A percentile compares a stretch with the other conserved stretches of the same genome.
Evolutionary conservation across 1,140 invertebrate genomes (phyloP).

Genomic region (Hyles vespertilio): DNA sequence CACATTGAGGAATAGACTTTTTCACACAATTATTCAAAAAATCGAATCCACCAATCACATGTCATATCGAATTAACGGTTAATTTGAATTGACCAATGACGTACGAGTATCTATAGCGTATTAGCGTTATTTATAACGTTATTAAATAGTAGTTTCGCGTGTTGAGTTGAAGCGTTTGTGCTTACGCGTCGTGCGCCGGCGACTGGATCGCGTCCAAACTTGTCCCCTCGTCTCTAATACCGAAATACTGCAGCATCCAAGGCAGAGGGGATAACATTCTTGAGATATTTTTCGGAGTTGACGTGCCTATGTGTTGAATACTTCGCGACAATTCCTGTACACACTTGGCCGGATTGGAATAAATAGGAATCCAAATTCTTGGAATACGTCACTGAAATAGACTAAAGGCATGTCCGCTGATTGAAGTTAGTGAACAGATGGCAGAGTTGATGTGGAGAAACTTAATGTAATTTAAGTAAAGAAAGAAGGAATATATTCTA

Average conservation of each 20-base stretch:
- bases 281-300: conserved; percentile 33
- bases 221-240: conserved; percentile 65
- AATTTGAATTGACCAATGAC: conserved; percentile 2
- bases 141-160: conserved; percentile 1
- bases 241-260: conserved; percentile 61
- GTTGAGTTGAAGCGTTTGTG: conserved; percentile 23
- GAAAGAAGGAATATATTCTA: too few species aligned
- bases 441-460: too few species aligned
- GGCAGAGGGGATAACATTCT: conserved; percentile 48
- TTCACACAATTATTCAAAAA: background rate
- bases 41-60: background rate
- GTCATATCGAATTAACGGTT: background rate
- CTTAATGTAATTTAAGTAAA: too few species aligned
- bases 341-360: background rate
- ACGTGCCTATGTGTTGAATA: conserved; percentile 15
- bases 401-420: too few species aligned
- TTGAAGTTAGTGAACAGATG: too few species aligned
- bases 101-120: background rate
- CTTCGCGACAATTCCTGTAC: conserved; percentile 14
- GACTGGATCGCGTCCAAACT: conserved; percentile 65
- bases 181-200: conserved; percentile 36
- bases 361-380: conserved; percentile 1
- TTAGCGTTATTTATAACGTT: conserved; percentile 6
- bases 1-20: conserved; percentile 12
- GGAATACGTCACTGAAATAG: background rate